Evolutionary conservation across 2,113 vertebrate genomes (phyloP), one percentile per base, ranked within the genome.

Genomic region (Leptocoma aspasia): DNA sequence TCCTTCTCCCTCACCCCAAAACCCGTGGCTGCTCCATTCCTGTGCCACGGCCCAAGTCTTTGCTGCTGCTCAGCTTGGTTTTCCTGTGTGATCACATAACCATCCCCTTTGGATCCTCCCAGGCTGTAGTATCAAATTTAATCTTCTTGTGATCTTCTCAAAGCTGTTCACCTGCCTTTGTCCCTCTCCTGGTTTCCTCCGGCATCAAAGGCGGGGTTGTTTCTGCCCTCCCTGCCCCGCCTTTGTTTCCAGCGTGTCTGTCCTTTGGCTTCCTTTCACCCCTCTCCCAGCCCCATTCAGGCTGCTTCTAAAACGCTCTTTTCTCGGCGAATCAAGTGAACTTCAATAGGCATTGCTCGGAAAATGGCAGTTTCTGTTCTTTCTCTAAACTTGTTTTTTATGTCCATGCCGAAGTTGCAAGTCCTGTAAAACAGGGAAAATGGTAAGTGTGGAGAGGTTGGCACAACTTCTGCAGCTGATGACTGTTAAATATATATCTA

Each of bases 351-450:
- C 26, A 5, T 9, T 33, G 64, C 47, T 80, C 8, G 6, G 7
- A 68, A 60, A 68, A 28, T 1, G 17, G 5, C 41, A 4, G 5
- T 68, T 86, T 70, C 56, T 84, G 33, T 52, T 68, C 70, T 78
- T 64, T 26, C 56, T 50, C n/a, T 17, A 15, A 86, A 31, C 30
- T 33, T 33, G n/a, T 4, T 24, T 70, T 77, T 50, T 56, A 2
- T 30, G 41, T n/a, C 26, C 19, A 2, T 2, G 1, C 31, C 2
- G 1, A 6, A 1, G 0, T 1, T 84, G 16, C 42, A 54, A 31
- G 30, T 8, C 16, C 75, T 63, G 12, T 50, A 9, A 49, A 76
- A 30, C 23, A 42, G 39, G 57, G 54, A 52, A 7, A 3, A 3
- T 15, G 47, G 4, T 5, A 10, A 37, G 20, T 30, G 31, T 65